phyloP scores from a whole-genome alignment of 2,113 vertebrate genomes.

The Panthera leo region DNA sequence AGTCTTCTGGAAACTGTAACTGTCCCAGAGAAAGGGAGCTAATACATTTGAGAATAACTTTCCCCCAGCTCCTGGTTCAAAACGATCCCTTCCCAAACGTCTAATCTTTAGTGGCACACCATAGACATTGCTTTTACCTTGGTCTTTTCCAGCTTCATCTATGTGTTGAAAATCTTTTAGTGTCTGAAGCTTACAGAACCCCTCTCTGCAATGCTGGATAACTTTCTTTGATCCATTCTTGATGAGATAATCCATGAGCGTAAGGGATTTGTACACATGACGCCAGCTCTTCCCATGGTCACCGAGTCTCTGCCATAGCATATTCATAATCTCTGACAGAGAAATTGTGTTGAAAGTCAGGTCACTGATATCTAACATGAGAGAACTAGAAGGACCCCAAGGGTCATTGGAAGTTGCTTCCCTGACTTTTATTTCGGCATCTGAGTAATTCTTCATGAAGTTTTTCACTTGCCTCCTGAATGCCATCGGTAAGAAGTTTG shows the following conservation, averaged over 20 bases:
- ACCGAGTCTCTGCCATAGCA: constrained; percentile 72
- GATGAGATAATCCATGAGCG: constrained; percentile 78
- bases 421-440: constrained; percentile 80
- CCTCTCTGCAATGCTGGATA: constrained; percentile 72
- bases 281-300: constrained; percentile 80
- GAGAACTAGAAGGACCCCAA: constrained; percentile 63
- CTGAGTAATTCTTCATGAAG: constrained; percentile 82
- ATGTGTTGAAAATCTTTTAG: constrained; percentile 75
- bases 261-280: constrained; percentile 77
- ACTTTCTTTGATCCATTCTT: constrained; percentile 81
- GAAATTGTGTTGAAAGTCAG: constrained; percentile 72
- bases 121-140: constrained; percentile 75
- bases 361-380: constrained; percentile 79
- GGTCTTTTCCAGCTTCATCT: constrained; percentile 77
- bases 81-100: neutral
- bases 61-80: constrained; percentile 37
- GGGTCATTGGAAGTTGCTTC: constrained; percentile 80
- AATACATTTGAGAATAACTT: neutral
- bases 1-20: neutral
- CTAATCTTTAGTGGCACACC: constrained; percentile 38
- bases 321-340: constrained; percentile 76
- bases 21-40: neutral
- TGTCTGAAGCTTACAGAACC: constrained; percentile 68
- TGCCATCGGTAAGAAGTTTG: constrained; percentile 65
- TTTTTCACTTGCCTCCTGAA: constrained; percentile 82